Evolutionary conservation across 2,113 vertebrate species (phyloP).

Genomic region (Illadopsis cleaveri): DNA sequence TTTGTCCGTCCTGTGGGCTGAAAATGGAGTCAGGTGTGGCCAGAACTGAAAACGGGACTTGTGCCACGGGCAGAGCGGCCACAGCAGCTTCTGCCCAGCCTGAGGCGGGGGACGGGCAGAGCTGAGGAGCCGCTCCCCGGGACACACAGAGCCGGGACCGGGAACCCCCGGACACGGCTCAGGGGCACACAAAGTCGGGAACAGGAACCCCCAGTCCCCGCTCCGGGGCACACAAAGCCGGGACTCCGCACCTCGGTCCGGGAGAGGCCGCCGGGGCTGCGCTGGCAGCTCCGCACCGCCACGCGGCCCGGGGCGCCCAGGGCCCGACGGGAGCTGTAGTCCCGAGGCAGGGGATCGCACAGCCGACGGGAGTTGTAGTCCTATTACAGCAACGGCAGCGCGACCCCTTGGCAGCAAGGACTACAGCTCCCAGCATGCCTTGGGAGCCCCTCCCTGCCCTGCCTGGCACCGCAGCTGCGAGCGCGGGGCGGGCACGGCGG

Average conservation of each 20-base stretch:
- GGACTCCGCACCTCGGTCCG: rapidly evolving
- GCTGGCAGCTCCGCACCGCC: not conserved
- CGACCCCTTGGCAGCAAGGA: not conserved
- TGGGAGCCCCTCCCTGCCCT: too few species aligned
- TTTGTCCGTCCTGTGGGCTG: not conserved
- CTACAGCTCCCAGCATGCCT: conserved; percentile 63
- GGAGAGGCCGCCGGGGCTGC: not conserved
- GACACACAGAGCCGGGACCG: not conserved
- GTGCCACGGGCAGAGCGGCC: not conserved
- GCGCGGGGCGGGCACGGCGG: conserved; percentile 75
- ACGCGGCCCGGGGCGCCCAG: not conserved
- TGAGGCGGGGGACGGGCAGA: rapidly evolving
- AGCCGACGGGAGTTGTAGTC: not conserved
- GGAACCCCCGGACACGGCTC: too few species aligned
- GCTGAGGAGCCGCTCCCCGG: not conserved
- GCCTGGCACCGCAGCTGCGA: not conserved
- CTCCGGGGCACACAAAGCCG: not conserved
- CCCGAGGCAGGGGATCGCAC: not conserved
- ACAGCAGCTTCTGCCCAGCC: not conserved
- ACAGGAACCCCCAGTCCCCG: too few species aligned
- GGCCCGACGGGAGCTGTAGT: not conserved
- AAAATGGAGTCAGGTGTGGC: rapidly evolving
- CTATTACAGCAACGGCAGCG: rapidly evolving
- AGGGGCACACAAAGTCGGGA: not conserved
- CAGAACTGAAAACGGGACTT: not conserved